Evolutionary conservation across 2,888 invertebrate species (phyloP).

Genomic region (Embidobia sp.): DNA sequence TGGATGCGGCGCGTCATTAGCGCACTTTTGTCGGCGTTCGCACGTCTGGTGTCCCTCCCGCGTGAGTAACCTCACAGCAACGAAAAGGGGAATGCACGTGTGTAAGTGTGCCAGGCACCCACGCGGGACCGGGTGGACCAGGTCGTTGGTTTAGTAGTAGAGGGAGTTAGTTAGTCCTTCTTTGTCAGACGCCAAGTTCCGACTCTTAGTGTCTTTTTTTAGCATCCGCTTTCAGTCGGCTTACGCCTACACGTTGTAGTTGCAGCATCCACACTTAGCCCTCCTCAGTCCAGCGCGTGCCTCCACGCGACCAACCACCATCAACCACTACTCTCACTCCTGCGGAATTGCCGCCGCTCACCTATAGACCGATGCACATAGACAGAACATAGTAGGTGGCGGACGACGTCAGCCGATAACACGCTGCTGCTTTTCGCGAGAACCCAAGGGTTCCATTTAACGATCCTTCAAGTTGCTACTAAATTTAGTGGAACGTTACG

Average conservation of each 20-base stretch:
- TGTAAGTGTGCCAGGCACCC: conserved; percentile 71
- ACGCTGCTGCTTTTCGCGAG: conserved; percentile 33
- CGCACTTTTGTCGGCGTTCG: conserved; percentile 26
- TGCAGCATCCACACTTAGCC: conserved; percentile 80
- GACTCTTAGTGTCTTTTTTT: conserved; percentile 45
- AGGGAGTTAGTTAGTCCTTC: conserved; percentile 55
- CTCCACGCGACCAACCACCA: conserved; percentile 81
- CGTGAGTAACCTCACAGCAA: conserved; percentile 30
- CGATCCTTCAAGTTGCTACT: conserved; percentile 25
- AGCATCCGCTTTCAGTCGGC: conserved; percentile 73
- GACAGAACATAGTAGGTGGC: conserved; percentile 62
- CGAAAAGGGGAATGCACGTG: conserved; percentile 58
- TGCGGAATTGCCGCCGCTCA: conserved; percentile 64
- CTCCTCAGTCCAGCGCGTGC: conserved; percentile 81
- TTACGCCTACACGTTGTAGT: conserved; percentile 80
- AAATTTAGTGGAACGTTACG: conserved; percentile 21
- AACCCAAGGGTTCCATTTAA: conserved; percentile 22
- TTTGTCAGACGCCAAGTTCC: conserved; percentile 44
- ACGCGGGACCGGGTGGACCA: conserved; percentile 63
- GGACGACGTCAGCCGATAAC: conserved; percentile 56
- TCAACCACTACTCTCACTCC: conserved; percentile 73
- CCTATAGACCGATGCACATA: conserved; percentile 61
- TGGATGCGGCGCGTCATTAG: conserved; percentile 11
- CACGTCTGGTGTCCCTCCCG: conserved; percentile 41
- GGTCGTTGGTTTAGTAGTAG: conserved; percentile 54